Percentiles rank a stretch among this genome's conserved stretches.
These are phyloP conservation scores for Agriopis leucophaearia DNA, from an alignment of 2,888 invertebrate species.

Conservation along the genomic window DNA sequence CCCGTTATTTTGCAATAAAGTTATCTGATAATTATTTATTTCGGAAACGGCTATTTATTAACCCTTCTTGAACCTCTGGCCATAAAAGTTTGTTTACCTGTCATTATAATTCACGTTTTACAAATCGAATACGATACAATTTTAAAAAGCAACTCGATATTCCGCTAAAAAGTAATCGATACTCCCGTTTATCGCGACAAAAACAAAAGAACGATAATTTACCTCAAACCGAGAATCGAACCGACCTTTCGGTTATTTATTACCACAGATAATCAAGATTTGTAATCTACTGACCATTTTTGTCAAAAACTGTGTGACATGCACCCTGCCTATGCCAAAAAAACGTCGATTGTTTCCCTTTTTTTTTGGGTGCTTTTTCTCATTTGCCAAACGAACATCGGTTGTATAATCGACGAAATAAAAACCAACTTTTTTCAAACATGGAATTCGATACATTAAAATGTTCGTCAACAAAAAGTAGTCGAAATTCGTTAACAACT, in stretches of 20 bases:
- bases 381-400: constrained; percentile 30
- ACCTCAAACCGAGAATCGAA: constrained; percentile 42
- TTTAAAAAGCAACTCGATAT: constrained; percentile 39
- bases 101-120: constrained; percentile 24
- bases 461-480: constrained; percentile 36
- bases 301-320: constrained; percentile 48
- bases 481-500: constrained; percentile 40
- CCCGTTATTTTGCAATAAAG: too few species aligned
- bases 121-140: constrained; percentile 37
- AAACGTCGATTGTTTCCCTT: constrained; percentile 2
- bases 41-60: too few species aligned
- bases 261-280: constrained; percentile 44
- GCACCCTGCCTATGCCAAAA: constrained; percentile 13
- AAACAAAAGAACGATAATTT: constrained; percentile 48
- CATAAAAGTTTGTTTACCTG: background rate
- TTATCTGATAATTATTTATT: too few species aligned
- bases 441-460: constrained; percentile 23
- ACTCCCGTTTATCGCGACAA: constrained; percentile 45
- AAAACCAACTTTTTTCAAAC: constrained; percentile 16
- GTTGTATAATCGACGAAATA: constrained; percentile 26
- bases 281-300: constrained; percentile 43
- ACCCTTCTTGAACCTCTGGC: too few species aligned
- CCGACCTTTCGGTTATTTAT: constrained; percentile 46
- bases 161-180: constrained; percentile 44
- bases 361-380: background rate